Evolutionary conservation across 2,797 vertebrate genomes (phyloP).

Genomic region (Clarias platycephalus): DNA sequence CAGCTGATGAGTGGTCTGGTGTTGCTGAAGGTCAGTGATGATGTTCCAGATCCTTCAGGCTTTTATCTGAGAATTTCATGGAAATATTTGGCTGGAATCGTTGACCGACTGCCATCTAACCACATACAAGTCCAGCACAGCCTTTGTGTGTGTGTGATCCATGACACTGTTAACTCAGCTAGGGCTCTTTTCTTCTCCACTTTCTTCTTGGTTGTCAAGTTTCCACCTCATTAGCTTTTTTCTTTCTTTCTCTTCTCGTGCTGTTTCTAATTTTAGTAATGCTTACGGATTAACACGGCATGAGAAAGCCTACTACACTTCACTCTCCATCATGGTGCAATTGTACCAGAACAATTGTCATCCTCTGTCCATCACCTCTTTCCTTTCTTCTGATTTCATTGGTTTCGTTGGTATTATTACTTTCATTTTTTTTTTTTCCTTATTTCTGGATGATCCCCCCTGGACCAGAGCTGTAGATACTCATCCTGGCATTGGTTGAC

Average conservation of each 20-base stretch:
- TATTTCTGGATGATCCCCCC: constrained; percentile 24
- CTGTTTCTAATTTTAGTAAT: constrained; percentile 22
- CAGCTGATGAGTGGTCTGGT: constrained; percentile 37
- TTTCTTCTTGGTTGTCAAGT: background rate
- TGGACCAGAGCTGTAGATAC: constrained; percentile 33
- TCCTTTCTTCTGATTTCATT: constrained; percentile 12
- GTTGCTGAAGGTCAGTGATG: constrained; percentile 46
- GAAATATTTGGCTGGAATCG: background rate
- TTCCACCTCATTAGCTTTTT: background rate
- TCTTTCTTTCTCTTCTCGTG: background rate
- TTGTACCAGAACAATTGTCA: background rate
- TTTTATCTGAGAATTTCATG: background rate
- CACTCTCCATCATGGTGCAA: background rate
- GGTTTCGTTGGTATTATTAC: constrained; percentile 8
- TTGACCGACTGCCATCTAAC: constrained; percentile 22
- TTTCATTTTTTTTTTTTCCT: background rate
- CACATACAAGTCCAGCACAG: constrained; percentile 17
- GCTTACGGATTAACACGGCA: constrained; percentile 15
- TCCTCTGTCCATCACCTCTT: background rate
- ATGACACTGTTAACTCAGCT: constrained; percentile 35
- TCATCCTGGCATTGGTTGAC: constrained; percentile 25
- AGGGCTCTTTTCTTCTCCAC: constrained; percentile 10
- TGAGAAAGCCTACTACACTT: constrained; percentile 12
- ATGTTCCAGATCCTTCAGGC: constrained; percentile 18
- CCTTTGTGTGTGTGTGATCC: constrained; percentile 45